These are phyloP conservation scores for Acrobasis repandana DNA, from an alignment of 2,888 invertebrate genomes.

Conservation along the genomic window DNA sequence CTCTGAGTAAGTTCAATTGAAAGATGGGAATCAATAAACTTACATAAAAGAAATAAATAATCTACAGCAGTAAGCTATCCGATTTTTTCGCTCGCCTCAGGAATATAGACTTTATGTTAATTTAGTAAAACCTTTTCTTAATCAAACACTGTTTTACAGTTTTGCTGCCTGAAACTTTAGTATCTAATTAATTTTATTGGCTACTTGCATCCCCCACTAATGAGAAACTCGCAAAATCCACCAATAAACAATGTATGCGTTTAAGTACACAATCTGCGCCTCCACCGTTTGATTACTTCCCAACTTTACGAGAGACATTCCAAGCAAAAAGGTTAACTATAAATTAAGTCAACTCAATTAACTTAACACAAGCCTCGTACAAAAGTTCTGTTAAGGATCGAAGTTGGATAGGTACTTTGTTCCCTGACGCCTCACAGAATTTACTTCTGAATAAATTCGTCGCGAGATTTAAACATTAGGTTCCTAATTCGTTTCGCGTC, in stretches of 20 bases:
- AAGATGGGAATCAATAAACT: no score
- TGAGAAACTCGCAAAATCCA: constrained; percentile 1
- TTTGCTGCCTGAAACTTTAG: not conserved
- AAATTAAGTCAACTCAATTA: constrained; percentile 51
- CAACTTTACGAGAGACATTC: constrained; percentile 29
- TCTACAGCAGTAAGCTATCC: no score
- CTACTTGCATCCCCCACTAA: constrained; percentile 9
- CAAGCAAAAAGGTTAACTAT: constrained; percentile 46
- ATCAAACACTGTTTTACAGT: not conserved
- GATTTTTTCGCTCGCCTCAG: no score
- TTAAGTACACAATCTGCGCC: constrained; percentile 19
- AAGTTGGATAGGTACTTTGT: constrained; percentile 44
- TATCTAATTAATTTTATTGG: not conserved
- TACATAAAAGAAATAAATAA: no score
- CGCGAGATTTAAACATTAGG: constrained; percentile 27
- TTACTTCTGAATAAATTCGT: constrained; percentile 36
- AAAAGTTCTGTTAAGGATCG: constrained; percentile 44
- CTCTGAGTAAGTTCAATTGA: no score
- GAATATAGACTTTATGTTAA: no score
- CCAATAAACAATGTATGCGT: constrained; percentile 16
- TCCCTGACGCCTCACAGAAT: constrained; percentile 39
- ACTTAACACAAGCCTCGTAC: constrained; percentile 41
- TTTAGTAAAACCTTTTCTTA: no score
- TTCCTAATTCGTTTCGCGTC: constrained; percentile 23
- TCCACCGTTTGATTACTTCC: constrained; percentile 28